These are phyloP conservation scores for Tamias sibiricus DNA, from an alignment of 2,113 vertebrate species.

Conservation along the genomic window DNA sequence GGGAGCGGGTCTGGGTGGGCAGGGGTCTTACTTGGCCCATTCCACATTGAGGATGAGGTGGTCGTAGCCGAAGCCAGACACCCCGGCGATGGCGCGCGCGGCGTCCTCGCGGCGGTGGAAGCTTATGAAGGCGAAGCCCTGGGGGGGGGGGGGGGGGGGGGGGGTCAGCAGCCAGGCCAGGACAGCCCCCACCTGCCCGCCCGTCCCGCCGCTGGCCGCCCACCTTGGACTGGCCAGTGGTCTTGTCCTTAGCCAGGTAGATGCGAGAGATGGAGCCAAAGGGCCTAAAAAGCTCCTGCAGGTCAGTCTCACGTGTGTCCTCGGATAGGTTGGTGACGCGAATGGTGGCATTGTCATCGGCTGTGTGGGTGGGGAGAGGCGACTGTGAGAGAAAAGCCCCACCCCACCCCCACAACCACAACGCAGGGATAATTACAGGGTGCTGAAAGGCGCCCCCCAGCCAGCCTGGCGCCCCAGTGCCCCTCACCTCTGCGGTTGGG, in stretches of 20 bases:
- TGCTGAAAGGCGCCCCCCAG: fast-evolving
- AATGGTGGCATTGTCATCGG: slow-evolving; percentile 98
- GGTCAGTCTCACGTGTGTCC: slow-evolving; percentile 97
- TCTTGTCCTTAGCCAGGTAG: slow-evolving; percentile 98
- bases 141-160: not conserved
- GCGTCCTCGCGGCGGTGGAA: slow-evolving; percentile 98
- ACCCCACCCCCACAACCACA: fast-evolving
- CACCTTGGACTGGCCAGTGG: slow-evolving; percentile 98
- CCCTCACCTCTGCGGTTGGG: slow-evolving; percentile 94
- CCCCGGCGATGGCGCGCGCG: slow-evolving; percentile 93
- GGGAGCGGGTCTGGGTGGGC: too few species aligned
- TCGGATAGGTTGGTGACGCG: slow-evolving; percentile 98
- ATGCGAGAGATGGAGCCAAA: slow-evolving; percentile 98
- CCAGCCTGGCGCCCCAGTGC: fast-evolving
- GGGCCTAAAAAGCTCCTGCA: slow-evolving; percentile 98
- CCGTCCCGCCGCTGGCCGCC: fast-evolving
- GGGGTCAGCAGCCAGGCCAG: not conserved
- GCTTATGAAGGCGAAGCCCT: slow-evolving; percentile 99
- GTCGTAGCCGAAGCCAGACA: slow-evolving; percentile 97
- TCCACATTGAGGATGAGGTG: slow-evolving; percentile 98
- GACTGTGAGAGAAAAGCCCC: not conserved
- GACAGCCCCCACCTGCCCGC: fast-evolving
- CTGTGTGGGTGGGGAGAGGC: slow-evolving; percentile 74
- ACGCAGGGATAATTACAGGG: not conserved
- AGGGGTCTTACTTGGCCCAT: slow-evolving; percentile 95